Evolutionary conservation across 2,797 vertebrate species (phyloP), one percentile per base, ranked within the genome.

Genomic region (Chaenodraco wilsoni): DNA sequence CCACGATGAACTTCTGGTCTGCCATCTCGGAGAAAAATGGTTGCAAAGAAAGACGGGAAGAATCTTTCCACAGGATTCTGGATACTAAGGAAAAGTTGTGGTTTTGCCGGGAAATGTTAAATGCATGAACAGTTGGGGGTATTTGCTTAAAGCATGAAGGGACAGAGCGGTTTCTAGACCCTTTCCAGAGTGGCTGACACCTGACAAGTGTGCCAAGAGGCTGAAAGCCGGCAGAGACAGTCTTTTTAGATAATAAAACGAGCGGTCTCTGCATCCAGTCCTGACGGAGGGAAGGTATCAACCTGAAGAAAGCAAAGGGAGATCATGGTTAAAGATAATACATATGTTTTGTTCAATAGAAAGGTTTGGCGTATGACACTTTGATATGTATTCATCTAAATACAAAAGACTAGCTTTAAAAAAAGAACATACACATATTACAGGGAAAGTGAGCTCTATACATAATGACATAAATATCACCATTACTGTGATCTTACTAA

Each of bases 1-100:
- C 98, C 65, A 99, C 98, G 0, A 97, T 94, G 86, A 95, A 99
- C n/a, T 96, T 93, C 87, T 99, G 98, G 27, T 99, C 98, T 0
- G 98, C 94, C 98, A 99, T 99, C 23, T 77, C 88, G 19, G 49
- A 92, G 79, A 87, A 90, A 55, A 63, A 9, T 66, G 2, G 67
- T 8, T 2, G 57, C 78, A 75, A 81, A 9, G 17, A 74, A 43
- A 66, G 7, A 21, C 9, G 23, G 13, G 81, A 46, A 55, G 50
- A 41, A 3, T 3, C 4, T 59, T 0, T 27, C 19, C 59, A 15
- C 5, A 15, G 74, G 27, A 79, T 55, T 43, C 1, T 74, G 12
- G 51, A 66, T 3, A 46, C 63, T 0, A 4, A 64, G 27, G 41
- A 67, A 41, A 67, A 74, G 21, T 27, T 5, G 37, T 51, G 56